phyloP scores from a whole-genome alignment of 2,888 invertebrate species.

The Spilosoma lubricipeda region DNA sequence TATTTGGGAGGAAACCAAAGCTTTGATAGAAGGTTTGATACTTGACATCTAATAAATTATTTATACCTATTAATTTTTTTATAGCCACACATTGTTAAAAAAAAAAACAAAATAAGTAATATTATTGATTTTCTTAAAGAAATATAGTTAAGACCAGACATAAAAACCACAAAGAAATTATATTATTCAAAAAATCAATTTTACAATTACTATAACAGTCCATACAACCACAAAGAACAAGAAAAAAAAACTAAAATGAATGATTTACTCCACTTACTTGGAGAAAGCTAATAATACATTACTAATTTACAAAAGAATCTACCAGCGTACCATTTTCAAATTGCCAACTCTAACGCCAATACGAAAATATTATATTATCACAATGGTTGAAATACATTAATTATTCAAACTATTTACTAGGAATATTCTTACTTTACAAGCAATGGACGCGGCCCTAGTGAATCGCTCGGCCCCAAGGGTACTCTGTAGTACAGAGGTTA shows the following conservation, averaged over 20 bases:
- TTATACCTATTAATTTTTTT: no score
- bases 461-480: conserved; percentile 44
- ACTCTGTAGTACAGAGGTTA: conserved; percentile 27
- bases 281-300: conserved; percentile 41
- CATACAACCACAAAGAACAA: conserved; percentile 9
- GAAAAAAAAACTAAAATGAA: conserved; percentile 15
- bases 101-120: no score
- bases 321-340: conserved; percentile 44
- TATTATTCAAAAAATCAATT: background rate
- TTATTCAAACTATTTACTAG: conserved; percentile 73
- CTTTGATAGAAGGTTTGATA: no score
- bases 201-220: background rate
- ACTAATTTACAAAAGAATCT: conserved; percentile 49
- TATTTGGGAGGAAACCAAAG: no score
- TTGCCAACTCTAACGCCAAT: conserved; percentile 51
- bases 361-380: conserved; percentile 57
- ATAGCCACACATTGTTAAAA: no score
- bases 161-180: background rate
- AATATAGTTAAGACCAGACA: no score
- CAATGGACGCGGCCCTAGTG: conserved; percentile 54
- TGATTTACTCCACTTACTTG: conserved; percentile 25
- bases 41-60: no score
- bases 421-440: conserved; percentile 60
- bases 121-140: no score
- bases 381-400: conserved; percentile 57